Base-by-base conservation (phyloP, 2,797 vertebrate species). In the Thamnophis elegans region DNA sequence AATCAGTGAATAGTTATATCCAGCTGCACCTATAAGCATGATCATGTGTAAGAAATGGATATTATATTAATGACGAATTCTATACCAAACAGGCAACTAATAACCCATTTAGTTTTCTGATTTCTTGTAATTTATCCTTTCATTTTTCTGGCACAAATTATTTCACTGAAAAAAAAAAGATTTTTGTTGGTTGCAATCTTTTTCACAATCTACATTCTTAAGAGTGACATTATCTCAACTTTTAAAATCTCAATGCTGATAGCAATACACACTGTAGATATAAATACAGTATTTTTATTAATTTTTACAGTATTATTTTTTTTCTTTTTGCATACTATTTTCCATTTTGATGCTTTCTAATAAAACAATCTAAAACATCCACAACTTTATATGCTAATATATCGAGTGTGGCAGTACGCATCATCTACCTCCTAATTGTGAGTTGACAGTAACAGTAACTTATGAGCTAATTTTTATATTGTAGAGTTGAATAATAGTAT, bases 111-210 rank as follows among this genome's bases (percentile, higher is more conserved):
- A 42, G 10, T 28, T 53, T 93, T n/a, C 55, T 54, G 5, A 60
- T 54, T 90, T 93, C n/a, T 59, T 28, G 11, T 32, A 94, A 82
- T 54, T 89, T 8, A 58, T n/a, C 89, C 58, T 32, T 94, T 92
- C 78, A 51, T 13, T n/a, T 14, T 91, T 58, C 87, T 51, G 89
- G 32, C 1, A 93, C 53, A 4, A 14, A 93, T 0, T 91, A 9
- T 58, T 95, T 90, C 36, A 60, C 0, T 0, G 36, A 7, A 18
- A 2, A 91, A 92, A 90, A 53, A 16, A 32, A 65, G 11, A 32
- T 58, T 26, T 54, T n/a, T 89, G 55, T 90, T 56, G 68, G 47
- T 95, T 82, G 13, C 28, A 92, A 20, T 60, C n/a, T 58, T 60
- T 90, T 26, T 56, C 13, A 78, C 32, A 20, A 65, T 26, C 51